These are phyloP conservation scores for Phrynosoma blainvillii DNA, from an alignment of 2,113 vertebrate genomes.

Conservation along the genomic window DNA sequence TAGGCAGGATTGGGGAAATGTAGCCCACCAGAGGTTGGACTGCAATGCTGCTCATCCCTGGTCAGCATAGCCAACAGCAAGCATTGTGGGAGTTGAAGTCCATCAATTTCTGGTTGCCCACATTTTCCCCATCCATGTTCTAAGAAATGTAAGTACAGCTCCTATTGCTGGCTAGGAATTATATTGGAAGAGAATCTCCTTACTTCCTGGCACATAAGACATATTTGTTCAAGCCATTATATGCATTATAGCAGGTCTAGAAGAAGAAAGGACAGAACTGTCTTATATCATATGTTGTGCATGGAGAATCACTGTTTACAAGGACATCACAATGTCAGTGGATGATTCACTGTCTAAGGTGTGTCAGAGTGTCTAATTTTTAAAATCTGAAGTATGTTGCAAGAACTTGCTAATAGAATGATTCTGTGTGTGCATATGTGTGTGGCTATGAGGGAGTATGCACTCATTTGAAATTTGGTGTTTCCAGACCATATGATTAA, in stretches of 20 bases:
- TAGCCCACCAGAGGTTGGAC: too few species aligned
- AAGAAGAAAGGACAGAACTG: background rate
- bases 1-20: background rate
- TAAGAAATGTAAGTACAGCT: background rate
- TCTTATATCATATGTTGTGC: background rate
- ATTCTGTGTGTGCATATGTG: background rate
- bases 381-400: background rate
- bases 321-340: background rate
- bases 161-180: background rate
- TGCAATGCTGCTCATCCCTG: too few species aligned
- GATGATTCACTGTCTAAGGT: background rate
- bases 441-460: too few species aligned
- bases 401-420: background rate
- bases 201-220: background rate
- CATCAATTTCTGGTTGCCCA: too few species aligned
- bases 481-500: constrained; percentile 2
- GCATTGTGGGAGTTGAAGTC: too few species aligned
- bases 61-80: too few species aligned
- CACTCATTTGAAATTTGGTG: background rate
- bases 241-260: background rate
- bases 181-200: background rate
- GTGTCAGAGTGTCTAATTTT: background rate
- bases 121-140: background rate
- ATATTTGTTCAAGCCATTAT: background rate
- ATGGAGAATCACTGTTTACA: background rate